Evolutionary conservation across 2,113 vertebrate genomes (phyloP), one percentile per base, ranked within the genome.

Genomic region (Gorsachius goisagi): DNA sequence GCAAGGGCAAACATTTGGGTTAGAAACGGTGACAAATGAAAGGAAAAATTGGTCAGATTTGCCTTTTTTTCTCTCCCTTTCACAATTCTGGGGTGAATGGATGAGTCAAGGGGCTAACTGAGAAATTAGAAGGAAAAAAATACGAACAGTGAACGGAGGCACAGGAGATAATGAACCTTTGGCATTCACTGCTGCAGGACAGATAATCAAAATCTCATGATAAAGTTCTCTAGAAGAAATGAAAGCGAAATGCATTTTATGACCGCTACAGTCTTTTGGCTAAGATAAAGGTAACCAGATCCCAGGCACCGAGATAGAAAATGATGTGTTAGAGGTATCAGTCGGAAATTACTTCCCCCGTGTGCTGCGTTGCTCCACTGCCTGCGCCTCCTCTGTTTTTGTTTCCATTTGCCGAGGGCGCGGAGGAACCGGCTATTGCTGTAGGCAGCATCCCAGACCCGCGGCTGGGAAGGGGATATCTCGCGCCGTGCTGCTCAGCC

Each of bases 321-420:
- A 94, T 85, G 52, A 94, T 79, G 79, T 90, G 86, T 94, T 94
- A 86, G 94, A 95, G 85, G 88, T 88, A 88, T 96, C 91, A 76
- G 71, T 82, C 80, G 78, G 82, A 92, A 95, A 92, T 89, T 4
- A 62, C 90, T 90, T 91, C 78, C 75, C 76, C 47, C 50, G 22
- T 58, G 77, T 66, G 89, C 72, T 44, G 60, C 22, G 0, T 20
- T 85, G 63, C 71, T 85, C 53, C 21, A 2, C 26, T 79, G 76
- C 58, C 80, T 81, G 68, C 0, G 1, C 45, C 74, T 71, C 62
- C 75, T 85, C 79, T 91, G 72, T 26, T 95, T 91, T 91, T 69
- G 22, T 81, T 96, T 90, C 93, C 86, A 64, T 78, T 76, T 87
- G 90, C 76, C 0, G 1, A 22, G 45, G 55, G 68, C 11, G 0